Percentiles rank a stretch among this genome's conserved stretches.
These are phyloP conservation scores for Hydropotes inermis DNA, from an alignment of 2,113 vertebrate species.

Conservation along the genomic window DNA sequence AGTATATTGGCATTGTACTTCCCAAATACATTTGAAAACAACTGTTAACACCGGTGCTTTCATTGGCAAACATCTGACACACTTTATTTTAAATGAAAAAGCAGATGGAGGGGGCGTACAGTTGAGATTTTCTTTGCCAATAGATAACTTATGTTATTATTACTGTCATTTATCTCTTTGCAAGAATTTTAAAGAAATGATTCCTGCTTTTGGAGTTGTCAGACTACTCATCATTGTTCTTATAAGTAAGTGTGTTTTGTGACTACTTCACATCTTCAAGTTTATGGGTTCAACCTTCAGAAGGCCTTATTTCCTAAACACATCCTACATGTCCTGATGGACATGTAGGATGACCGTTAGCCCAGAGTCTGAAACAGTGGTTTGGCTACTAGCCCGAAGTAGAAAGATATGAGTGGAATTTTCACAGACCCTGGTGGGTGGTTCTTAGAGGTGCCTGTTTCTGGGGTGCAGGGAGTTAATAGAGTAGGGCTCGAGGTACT, in stretches of 20 bases:
- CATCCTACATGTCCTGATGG: not conserved
- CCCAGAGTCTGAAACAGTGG: not conserved
- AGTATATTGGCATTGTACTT: not conserved
- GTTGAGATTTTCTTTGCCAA: not conserved
- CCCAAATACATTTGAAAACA: not conserved
- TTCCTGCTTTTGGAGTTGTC: conserved; percentile 86
- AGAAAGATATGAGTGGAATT: not conserved
- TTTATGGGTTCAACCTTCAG: not conserved
- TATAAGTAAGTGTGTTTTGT: conserved; percentile 82
- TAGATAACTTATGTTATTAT: not conserved
- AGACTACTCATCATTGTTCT: conserved; percentile 84
- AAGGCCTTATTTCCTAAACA: not conserved
- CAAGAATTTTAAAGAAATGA: conserved; percentile 94
- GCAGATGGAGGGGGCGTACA: not conserved
- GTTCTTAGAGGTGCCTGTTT: not conserved
- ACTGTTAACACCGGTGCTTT: not conserved
- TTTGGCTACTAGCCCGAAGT: not conserved
- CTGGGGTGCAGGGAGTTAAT: not conserved
- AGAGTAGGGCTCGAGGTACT: not conserved
- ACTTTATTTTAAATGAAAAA: conserved; percentile 7
- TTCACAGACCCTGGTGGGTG: not conserved
- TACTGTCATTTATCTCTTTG: conserved; percentile 42
- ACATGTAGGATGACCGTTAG: not conserved
- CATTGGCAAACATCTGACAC: not conserved
- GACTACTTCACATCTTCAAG: not conserved